phyloP scores from a whole-genome alignment of 2,113 vertebrate genomes.

The Otus sunia region DNA sequence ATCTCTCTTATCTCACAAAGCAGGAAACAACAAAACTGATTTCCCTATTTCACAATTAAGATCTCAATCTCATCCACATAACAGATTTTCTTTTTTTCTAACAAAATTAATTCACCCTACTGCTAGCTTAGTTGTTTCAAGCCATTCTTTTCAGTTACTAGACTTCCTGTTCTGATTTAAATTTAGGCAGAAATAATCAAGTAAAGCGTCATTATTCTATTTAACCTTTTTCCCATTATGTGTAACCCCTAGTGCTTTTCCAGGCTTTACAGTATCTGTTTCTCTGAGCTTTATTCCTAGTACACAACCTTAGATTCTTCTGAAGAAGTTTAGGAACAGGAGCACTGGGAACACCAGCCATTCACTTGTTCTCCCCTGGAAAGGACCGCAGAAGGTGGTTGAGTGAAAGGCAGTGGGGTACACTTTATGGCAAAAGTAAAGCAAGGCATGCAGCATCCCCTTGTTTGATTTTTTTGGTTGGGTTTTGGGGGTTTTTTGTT shows the following conservation, averaged over 20 bases:
- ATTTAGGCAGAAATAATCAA: background rate
- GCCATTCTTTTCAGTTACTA: background rate
- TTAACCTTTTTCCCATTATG: background rate
- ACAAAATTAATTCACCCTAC: background rate
- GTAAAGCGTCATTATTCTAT: background rate
- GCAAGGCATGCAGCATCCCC: background rate
- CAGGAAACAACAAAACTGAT: background rate
- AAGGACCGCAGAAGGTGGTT: background rate
- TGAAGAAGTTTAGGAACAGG: background rate
- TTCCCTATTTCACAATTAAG: background rate
- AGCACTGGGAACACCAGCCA: background rate
- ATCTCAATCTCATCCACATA: background rate
- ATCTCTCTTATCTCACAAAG: background rate
- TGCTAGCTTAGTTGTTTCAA: background rate
- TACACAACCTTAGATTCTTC: background rate
- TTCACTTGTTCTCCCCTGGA: background rate
- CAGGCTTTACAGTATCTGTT: background rate
- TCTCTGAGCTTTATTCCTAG: background rate
- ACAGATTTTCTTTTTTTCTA: background rate
- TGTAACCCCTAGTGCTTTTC: background rate
- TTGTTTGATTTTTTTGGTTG: background rate
- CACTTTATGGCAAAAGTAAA: background rate
- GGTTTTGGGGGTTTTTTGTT: no score
- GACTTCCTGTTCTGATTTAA: background rate
- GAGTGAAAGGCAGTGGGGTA: background rate